Evolutionary conservation across 2,113 vertebrate species (phyloP), one percentile per base, ranked within the genome.

Genomic region (Bubalus kerabau): DNA sequence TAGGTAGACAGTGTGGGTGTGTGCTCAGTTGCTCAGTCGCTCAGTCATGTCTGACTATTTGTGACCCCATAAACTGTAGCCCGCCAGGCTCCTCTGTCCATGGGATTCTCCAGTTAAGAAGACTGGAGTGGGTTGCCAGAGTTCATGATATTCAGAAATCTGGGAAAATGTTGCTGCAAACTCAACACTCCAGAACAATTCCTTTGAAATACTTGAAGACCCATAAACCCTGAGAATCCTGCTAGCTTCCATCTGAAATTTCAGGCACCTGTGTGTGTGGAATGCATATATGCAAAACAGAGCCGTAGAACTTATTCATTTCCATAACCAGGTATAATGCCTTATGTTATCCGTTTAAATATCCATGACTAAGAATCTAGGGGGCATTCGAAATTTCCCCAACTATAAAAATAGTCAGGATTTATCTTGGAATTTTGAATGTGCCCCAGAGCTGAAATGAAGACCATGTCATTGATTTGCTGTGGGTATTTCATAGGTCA

Each of bases 401-500:
- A 57, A 30, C 50, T 48, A 71, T 54, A 57, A 71, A 97, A 97
- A 93, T 46, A 95, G 78, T 36, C 28, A 93, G 85, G 46, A 76
- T 97, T 98, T 98, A 81, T 97, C 97, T 60, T 97, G 91, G 81
- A 90, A 24, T 86, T 67, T 94, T 28, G 85, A 97, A 17, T 94
- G 56, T 97, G 81, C 84, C 96, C 97, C 0, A 60, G 21, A 87
- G 24, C 67, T 93, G 95, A 95, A 98, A 96, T 71, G 57, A 84
- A 96, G 91, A 95, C 84, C 92, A 93, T 97, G 92, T 92, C 95
- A 98, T 96, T 97, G 98, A 97, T 98, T 97, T 88, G 2, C 2
- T 98, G 91, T 94, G 85, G 94, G 57, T 97, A 94, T 98, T 98
- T 94, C 96, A 94, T 95, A 91, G 95, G 97, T 95, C 95, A 98